A percentile compares a stretch with the other conserved stretches of the same genome.
Conservation (phyloP, 2,113 vertebrate species). For the Corythornis cristatus region DNA sequence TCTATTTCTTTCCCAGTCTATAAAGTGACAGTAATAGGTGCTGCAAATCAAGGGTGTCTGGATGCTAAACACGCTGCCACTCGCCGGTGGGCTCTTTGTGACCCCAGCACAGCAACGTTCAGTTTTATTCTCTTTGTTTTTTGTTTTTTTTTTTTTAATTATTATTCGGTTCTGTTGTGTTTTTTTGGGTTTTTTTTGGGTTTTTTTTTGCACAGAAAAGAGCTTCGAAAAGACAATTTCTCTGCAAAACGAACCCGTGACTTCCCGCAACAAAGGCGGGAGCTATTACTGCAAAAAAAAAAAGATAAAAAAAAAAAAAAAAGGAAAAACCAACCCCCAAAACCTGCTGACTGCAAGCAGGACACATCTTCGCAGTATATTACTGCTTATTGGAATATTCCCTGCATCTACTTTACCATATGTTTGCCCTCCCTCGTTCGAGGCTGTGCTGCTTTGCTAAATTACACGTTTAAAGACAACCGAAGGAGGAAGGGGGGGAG, state of each 20-base stretch:
- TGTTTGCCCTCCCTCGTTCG: constrained; percentile 2
- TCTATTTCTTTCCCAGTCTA: constrained; percentile 1
- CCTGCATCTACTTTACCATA: constrained; percentile 17
- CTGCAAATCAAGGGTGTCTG: constrained; percentile 13
- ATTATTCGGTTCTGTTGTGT: too few species aligned
- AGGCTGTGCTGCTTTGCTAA: background rate
- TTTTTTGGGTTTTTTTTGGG: too few species aligned
- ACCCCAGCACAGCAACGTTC: background rate
- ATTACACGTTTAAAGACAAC: background rate
- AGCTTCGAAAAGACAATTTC: background rate
- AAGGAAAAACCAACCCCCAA: background rate
- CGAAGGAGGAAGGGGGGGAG: background rate
- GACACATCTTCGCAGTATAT: background rate
- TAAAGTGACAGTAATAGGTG: background rate
- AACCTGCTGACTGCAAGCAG: constrained; percentile 13
- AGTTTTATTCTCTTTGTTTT: too few species aligned
- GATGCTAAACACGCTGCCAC: background rate
- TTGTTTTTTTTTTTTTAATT: background rate
- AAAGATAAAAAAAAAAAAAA: background rate
- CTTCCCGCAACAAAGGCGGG: constrained; percentile 38
- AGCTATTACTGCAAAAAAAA: background rate
- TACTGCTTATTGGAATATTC: constrained; percentile 24
- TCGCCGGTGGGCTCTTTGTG: background rate
- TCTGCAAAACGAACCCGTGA: background rate
- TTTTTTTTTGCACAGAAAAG: background rate